These are phyloP conservation scores for Euglossa dilemma DNA, from an alignment of 1,140 invertebrate genomes.

Conservation along the genomic window DNA sequence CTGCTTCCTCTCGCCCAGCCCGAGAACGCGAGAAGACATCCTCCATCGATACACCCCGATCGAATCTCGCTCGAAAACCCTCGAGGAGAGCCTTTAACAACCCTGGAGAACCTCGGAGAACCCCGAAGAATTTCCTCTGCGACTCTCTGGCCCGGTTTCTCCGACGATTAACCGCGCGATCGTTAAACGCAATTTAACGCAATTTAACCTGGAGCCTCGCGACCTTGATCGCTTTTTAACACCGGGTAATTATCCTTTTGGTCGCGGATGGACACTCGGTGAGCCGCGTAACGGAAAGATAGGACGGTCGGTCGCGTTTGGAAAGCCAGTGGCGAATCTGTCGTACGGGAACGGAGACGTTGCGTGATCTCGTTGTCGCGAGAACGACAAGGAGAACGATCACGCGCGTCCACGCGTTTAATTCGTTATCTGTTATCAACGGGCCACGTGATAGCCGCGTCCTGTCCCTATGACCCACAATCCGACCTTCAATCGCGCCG, in stretches of 20 bases:
- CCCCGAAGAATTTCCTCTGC: neutral
- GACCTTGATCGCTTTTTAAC: neutral
- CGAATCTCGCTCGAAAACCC: neutral
- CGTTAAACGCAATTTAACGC: neutral
- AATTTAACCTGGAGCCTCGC: neutral
- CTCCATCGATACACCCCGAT: neutral
- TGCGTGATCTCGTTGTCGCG: neutral
- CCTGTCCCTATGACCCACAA: conserved; percentile 2
- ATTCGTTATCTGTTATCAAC: conserved; percentile 8
- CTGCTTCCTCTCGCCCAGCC: neutral
- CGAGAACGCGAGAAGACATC: neutral
- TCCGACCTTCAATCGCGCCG: conserved; percentile 23
- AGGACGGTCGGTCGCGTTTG: too few relatives aligned
- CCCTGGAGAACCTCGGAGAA: neutral
- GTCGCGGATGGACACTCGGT: too few relatives aligned
- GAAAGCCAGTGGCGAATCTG: neutral
- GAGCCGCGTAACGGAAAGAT: too few relatives aligned
- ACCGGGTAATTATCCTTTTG: too few relatives aligned
- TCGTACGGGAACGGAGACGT: neutral
- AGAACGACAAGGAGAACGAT: neutral
- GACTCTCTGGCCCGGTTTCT: conserved; percentile 10
- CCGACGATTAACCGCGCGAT: neutral
- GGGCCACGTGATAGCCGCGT: neutral
- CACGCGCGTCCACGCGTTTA: neutral
- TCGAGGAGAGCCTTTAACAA: too few relatives aligned